phyloP scores from a whole-genome alignment of 2,797 vertebrate species.

The Cyprinodon diabolis region DNA sequence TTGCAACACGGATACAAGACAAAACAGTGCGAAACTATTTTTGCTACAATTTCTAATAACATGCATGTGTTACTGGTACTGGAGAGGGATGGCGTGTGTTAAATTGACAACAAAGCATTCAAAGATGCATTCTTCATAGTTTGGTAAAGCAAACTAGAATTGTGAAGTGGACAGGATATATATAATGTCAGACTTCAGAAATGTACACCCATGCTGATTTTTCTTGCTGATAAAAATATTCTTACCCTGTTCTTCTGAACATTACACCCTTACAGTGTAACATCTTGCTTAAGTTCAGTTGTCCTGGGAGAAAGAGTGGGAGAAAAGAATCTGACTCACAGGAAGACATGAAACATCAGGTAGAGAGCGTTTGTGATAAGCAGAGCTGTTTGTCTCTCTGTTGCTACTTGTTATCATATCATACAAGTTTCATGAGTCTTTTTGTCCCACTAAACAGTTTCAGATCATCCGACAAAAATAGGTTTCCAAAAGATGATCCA shows the following conservation, averaged over 20 bases:
- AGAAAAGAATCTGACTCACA: neutral
- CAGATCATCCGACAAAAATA: neutral
- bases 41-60: slow-evolving; percentile 37
- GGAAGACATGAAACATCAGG: neutral
- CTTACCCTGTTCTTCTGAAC: neutral
- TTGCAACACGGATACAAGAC: slow-evolving; percentile 54
- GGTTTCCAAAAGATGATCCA: neutral
- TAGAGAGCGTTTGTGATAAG: neutral
- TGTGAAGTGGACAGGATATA: neutral
- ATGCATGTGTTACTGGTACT: slow-evolving; percentile 36
- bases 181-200: neutral
- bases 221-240: slow-evolving; percentile 14
- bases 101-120: slow-evolving; percentile 9
- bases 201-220: slow-evolving; percentile 4
- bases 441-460: neutral
- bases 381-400: neutral
- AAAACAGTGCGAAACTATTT: slow-evolving; percentile 29
- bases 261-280: neutral
- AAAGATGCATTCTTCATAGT: slow-evolving; percentile 3
- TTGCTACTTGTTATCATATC: slow-evolving; percentile 2
- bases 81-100: slow-evolving; percentile 2
- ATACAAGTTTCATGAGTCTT: neutral
- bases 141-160: slow-evolving; percentile 2
- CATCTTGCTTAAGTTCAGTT: slow-evolving; percentile 4
- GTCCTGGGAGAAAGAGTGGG: neutral